These are phyloP conservation scores for Nomada lathburiana DNA, from an alignment of 2,888 invertebrate species.

Conservation along the genomic window DNA sequence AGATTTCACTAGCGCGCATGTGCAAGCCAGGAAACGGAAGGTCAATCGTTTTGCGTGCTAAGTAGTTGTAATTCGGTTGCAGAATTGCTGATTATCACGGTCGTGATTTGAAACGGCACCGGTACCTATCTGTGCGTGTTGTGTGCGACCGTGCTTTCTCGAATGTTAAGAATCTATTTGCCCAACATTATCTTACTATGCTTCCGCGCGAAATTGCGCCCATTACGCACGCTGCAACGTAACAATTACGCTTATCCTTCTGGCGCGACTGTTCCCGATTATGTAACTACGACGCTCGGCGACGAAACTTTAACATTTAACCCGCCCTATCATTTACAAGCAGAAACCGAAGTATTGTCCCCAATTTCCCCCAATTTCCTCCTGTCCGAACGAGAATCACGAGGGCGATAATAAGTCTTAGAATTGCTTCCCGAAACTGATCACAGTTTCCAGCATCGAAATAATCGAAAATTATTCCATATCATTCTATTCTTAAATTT, in stretches of 20 bases:
- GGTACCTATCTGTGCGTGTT: conserved; percentile 13
- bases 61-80: conserved; percentile 6
- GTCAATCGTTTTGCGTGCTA: conserved; percentile 18
- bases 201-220: conserved; percentile 34
- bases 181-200: conserved; percentile 10
- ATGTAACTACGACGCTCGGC: conserved; percentile 49
- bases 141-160: conserved; percentile 22
- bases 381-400: not conserved
- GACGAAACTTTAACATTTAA: conserved; percentile 53
- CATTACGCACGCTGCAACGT: conserved; percentile 20
- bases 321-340: conserved; percentile 28
- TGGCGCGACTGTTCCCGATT: conserved; percentile 50
- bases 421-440: no score
- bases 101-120: conserved; percentile 8
- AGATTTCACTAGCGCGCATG: conserved; percentile 1
- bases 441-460: no score
- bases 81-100: conserved; percentile 25
- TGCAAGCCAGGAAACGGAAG: conserved; percentile 3
- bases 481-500: no score
- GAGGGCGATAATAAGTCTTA: not conserved
- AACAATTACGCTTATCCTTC: conserved; percentile 61
- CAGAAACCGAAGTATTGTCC: conserved; percentile 27
- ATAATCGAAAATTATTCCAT: no score
- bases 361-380: not conserved
- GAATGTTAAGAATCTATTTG: conserved; percentile 20